These are phyloP conservation scores for Hermaeophaga mercurialis DNA, from an alignment of 2,888 invertebrate species.

Conservation along the genomic window DNA sequence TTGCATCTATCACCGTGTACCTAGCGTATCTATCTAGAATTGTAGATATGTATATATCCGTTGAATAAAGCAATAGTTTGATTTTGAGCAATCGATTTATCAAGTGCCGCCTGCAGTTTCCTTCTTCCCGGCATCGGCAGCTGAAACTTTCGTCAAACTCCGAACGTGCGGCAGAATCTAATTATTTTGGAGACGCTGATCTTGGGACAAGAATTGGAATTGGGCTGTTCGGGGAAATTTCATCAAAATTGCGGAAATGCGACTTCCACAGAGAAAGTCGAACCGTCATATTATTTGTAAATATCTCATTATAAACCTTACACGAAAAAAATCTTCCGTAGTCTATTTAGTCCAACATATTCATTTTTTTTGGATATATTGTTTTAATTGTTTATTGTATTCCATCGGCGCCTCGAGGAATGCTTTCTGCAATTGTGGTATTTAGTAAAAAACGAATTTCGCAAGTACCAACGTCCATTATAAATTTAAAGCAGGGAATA, in stretches of 20 bases:
- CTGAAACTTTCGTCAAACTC: slow-evolving; percentile 13
- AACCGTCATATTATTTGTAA: too few species aligned
- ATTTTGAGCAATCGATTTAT: slow-evolving; percentile 27
- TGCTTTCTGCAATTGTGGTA: too few species aligned
- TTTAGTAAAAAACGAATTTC: too few species aligned
- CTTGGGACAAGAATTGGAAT: slow-evolving; percentile 9
- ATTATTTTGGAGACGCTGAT: slow-evolving; percentile 10
- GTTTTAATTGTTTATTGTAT: too few species aligned
- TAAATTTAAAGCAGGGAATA: slow-evolving; percentile 20
- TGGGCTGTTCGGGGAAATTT: slow-evolving; percentile 9
- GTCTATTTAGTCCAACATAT: too few species aligned
- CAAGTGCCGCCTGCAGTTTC: slow-evolving; percentile 23
- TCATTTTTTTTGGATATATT: too few species aligned
- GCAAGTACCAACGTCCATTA: slow-evolving; percentile 8
- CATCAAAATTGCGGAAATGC: slow-evolving; percentile 12
- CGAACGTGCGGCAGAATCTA: slow-evolving; percentile 15
- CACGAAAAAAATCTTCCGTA: too few species aligned
- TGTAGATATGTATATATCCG: slow-evolving; percentile 10
- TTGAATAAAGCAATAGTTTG: slow-evolving; percentile 30
- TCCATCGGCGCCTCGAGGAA: too few species aligned
- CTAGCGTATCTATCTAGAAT: slow-evolving; percentile 11
- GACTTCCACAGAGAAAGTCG: too few species aligned
- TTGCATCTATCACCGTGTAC: slow-evolving; percentile 22
- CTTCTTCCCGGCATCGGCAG: neutral
- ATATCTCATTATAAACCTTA: too few species aligned